Conservation (phyloP, 2,888 invertebrate genomes). For the Drosophila atripex region DNA sequence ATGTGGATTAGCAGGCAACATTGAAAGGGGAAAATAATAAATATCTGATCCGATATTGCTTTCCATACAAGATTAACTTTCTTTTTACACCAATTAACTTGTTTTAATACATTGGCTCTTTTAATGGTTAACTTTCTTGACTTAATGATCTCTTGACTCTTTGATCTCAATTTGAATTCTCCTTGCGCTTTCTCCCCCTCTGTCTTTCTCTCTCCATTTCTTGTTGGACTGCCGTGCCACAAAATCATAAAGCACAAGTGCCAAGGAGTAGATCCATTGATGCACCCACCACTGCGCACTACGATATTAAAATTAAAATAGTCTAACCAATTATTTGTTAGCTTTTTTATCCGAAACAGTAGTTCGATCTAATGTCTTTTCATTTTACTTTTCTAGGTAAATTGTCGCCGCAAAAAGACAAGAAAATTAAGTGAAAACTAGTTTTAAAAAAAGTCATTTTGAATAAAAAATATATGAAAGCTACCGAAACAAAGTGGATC, state of each 20-base stretch:
- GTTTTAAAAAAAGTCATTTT: slow-evolving; percentile 10
- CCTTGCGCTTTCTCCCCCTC: slow-evolving; percentile 54
- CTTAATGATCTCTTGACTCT: slow-evolving; percentile 24
- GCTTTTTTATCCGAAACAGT: slow-evolving; percentile 20
- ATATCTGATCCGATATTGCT: slow-evolving; percentile 15
- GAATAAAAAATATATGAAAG: slow-evolving; percentile 31
- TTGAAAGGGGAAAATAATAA: background rate
- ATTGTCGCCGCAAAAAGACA: slow-evolving; percentile 62
- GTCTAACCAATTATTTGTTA: slow-evolving; percentile 68
- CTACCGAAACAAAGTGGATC: slow-evolving; percentile 34
- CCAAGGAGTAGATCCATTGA: slow-evolving; percentile 79
- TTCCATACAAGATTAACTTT: slow-evolving; percentile 7
- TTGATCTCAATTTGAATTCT: slow-evolving; percentile 42
- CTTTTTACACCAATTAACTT: slow-evolving; percentile 24
- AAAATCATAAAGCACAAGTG: slow-evolving; percentile 79
- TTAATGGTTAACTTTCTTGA: slow-evolving; percentile 26
- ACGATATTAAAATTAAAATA: slow-evolving; percentile 84
- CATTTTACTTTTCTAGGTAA: slow-evolving; percentile 62
- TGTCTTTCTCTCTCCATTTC: slow-evolving; percentile 27
- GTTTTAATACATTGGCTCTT: slow-evolving; percentile 36
- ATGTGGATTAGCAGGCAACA: slow-evolving; percentile 25
- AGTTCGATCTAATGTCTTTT: slow-evolving; percentile 24
- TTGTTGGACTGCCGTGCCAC: slow-evolving; percentile 57
- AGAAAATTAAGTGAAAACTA: slow-evolving; percentile 67
- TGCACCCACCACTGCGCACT: slow-evolving; percentile 80